Evolutionary conservation across 2,888 invertebrate species (phyloP).

Genomic region (Eledona agricola): DNA sequence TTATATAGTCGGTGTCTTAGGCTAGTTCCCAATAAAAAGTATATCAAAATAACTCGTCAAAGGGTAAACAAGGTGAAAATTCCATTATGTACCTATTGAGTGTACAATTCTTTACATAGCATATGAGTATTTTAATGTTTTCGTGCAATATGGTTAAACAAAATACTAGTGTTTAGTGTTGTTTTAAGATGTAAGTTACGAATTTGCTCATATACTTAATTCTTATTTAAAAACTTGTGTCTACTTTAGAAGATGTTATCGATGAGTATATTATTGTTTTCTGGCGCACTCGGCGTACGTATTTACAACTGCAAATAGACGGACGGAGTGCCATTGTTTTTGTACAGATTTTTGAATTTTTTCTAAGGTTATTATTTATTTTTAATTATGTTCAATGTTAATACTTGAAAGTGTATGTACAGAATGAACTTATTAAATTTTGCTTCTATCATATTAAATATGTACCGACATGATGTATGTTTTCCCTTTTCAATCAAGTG

Average conservation of each 20-base stretch:
- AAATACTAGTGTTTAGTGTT: slow-evolving; percentile 44
- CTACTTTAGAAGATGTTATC: no score
- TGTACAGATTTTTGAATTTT: slow-evolving; percentile 14
- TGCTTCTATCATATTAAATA: slow-evolving; percentile 47
- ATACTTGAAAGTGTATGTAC: slow-evolving; percentile 41
- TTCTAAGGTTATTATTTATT: slow-evolving; percentile 11
- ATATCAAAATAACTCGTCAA: slow-evolving; percentile 20
- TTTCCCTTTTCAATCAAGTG: slow-evolving; percentile 55
- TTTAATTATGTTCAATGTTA: slow-evolving; percentile 16
- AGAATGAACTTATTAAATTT: slow-evolving; percentile 41
- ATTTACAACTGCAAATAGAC: slow-evolving; percentile 9
- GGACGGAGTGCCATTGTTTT: slow-evolving; percentile 18
- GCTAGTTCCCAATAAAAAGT: slow-evolving; percentile 18
- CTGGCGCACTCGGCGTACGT: no score
- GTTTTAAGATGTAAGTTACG: slow-evolving; percentile 43
- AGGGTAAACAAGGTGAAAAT: slow-evolving; percentile 24
- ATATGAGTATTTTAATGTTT: slow-evolving; percentile 39
- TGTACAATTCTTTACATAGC: slow-evolving; percentile 34
- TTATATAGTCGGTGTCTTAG: slow-evolving; percentile 23
- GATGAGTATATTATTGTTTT: no score
- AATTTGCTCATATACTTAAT: slow-evolving; percentile 40
- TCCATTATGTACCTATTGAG: slow-evolving; percentile 17
- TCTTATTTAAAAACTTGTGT: slow-evolving; percentile 30
- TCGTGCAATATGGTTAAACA: slow-evolving; percentile 44
- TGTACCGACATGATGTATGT: slow-evolving; percentile 45